Evolutionary conservation across 1,140 invertebrate species (phyloP), one percentile per base, ranked within the genome.

Genomic region (Bombus confusus): DNA sequence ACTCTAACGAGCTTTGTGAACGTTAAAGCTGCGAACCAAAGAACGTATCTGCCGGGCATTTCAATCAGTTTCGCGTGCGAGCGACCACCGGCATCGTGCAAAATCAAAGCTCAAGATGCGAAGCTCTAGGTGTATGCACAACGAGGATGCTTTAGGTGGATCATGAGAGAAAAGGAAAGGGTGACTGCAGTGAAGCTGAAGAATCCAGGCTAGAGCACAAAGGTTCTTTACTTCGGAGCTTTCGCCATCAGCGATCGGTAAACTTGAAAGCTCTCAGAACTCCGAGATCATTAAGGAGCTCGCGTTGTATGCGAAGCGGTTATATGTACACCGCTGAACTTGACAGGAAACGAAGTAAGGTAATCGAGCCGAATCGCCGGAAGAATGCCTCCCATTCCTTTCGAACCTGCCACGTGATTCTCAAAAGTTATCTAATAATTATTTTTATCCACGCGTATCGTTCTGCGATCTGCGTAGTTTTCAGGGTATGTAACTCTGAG

Each of bases 121-220:
- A 71, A 71, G 43, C 22, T n/a, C 4, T 37, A 47, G 5, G 18
- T 43, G 31, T 31, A n/a, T 0, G 41, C 8, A 52, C 5, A 52
- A 52, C 47, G 18, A 12, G 37, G 68, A 31, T 31, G 28, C 0
- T 5, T n/a, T 52, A 43, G 47, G 18, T 52, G 18, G 5, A 52
- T 52, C 18, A 0, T 5, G 18, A 22, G 66, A 10, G 22, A 25
- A 3, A 10, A 9, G 31, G 9, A 18, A 41, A 9, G 12, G 41
- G 3, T 18, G 41, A 22, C 39, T 57, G 47, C 28, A 41, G 37
- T 37, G 9, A 47, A 72, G 68, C 28, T 59, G 43, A 37, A 72
- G 68, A 68, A 80, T 59, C 28, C 47, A 31, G 37, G 68, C 10
- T 43, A n/a, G 3, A 52, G 64, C 68, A 82, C 72, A 82, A 82